phyloP scores from a whole-genome alignment of 2,888 invertebrate species.

The Acronicta leporina region DNA sequence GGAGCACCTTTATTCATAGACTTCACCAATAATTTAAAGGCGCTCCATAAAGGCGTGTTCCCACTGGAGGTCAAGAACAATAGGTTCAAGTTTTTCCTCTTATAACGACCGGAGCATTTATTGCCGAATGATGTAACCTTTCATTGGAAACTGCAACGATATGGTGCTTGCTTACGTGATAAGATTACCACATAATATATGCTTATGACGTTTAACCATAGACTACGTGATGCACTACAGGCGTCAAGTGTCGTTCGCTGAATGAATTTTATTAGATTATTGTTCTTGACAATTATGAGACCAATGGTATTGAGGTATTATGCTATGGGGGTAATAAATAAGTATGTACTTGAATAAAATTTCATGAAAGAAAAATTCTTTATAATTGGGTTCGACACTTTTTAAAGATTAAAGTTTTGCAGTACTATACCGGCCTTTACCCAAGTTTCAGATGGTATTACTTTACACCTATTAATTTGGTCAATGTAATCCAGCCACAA shows the following conservation, averaged over 20 bases:
- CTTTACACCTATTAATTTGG: constrained; percentile 35
- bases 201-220: constrained; percentile 35
- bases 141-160: constrained; percentile 52
- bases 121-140: constrained; percentile 57
- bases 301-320: background rate
- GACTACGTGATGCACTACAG: constrained; percentile 47
- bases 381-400: background rate
- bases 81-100: constrained; percentile 54
- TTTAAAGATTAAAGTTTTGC: background rate
- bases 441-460: constrained; percentile 4
- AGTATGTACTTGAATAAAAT: background rate
- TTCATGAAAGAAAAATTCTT: background rate
- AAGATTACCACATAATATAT: constrained; percentile 52
- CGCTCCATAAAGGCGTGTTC: constrained; percentile 44
- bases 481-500: constrained; percentile 39
- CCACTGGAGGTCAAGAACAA: constrained; percentile 42
- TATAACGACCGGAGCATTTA: constrained; percentile 47
- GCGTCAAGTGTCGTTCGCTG: constrained; percentile 31
- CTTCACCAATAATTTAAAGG: constrained; percentile 57
- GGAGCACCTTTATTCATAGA: constrained; percentile 69
- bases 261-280: constrained; percentile 36
- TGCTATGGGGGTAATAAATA: background rate
- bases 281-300: constrained; percentile 20
- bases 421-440: constrained; percentile 5
- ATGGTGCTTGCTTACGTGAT: constrained; percentile 57